Evolutionary conservation across 1,140 invertebrate genomes (phyloP).

Genomic region (Potamilus streckersoni): DNA sequence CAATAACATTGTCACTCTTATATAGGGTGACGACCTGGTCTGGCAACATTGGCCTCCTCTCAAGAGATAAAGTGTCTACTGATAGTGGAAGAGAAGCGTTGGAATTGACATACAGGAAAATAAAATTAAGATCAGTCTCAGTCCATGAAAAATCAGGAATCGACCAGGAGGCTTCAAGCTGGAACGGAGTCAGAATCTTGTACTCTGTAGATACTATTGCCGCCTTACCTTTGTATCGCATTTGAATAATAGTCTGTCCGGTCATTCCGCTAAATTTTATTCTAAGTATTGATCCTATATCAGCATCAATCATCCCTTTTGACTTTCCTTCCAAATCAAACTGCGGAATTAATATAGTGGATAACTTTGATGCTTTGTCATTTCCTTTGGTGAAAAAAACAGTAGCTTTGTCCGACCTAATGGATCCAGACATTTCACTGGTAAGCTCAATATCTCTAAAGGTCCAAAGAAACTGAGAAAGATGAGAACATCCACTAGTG

Average conservation of each 20-base stretch:
- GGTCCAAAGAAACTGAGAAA: conserved; percentile 29
- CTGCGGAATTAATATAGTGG: conserved; percentile 12
- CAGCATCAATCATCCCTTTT: conserved; percentile 36
- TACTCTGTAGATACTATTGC: conserved; percentile 11
- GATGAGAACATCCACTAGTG: conserved; percentile 27
- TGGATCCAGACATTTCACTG: background rate
- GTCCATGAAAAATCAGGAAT: conserved; percentile 36
- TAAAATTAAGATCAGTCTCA: conserved; percentile 27
- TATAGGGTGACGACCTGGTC: conserved; percentile 31
- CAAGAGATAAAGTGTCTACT: conserved; percentile 27
- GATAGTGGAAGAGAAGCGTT: conserved; percentile 17
- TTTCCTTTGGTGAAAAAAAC: conserved; percentile 8
- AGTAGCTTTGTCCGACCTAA: conserved; percentile 15
- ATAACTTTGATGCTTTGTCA: conserved; percentile 7
- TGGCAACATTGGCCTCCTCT: conserved; percentile 26
- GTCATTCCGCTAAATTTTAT: conserved; percentile 26
- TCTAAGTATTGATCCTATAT: conserved; percentile 34
- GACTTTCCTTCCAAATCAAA: conserved; percentile 34
- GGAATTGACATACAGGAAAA: conserved; percentile 24
- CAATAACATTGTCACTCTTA: conserved; percentile 21
- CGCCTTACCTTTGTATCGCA: conserved; percentile 24
- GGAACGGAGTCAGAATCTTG: conserved; percentile 11
- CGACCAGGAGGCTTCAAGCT: conserved; percentile 23
- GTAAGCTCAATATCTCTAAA: conserved; percentile 14
- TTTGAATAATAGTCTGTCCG: background rate